These are phyloP conservation scores for Liolophura sinensis DNA, from an alignment of 1,140 invertebrate genomes.

Conservation along the genomic window DNA sequence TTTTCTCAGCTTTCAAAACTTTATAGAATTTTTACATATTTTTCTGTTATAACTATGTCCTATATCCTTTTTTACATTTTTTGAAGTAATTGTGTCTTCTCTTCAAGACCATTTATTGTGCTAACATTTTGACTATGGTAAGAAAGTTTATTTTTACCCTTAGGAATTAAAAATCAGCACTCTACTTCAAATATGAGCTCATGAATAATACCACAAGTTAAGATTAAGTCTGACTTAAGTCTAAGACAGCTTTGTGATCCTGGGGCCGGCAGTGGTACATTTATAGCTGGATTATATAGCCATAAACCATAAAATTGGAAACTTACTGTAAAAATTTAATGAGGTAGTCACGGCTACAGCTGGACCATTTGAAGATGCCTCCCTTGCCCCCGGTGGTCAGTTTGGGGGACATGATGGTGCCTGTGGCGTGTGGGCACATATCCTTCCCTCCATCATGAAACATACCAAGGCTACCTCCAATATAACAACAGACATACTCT, in stretches of 20 bases:
- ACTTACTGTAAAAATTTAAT: constrained; percentile 39
- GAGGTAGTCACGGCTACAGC: constrained; percentile 75
- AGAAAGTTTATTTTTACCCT: background rate
- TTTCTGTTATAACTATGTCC: too few species aligned
- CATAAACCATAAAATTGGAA: background rate
- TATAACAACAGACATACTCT: too few species aligned
- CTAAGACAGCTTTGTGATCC: background rate
- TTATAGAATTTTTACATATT: too few species aligned
- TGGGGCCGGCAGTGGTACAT: background rate
- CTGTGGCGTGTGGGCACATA: constrained; percentile 73
- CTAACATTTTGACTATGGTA: background rate
- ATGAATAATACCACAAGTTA: background rate
- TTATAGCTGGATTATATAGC: background rate
- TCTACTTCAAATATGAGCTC: background rate
- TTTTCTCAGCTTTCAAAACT: too few species aligned
- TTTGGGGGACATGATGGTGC: constrained; percentile 62
- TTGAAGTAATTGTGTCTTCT: too few species aligned
- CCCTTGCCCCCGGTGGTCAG: constrained; percentile 34
- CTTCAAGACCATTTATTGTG: too few species aligned
- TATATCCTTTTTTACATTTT: too few species aligned
- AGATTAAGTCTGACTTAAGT: too few species aligned
- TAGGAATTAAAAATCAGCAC: background rate
- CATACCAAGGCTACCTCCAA: constrained; percentile 89
- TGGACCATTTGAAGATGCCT: constrained; percentile 69
- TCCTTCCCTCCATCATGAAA: constrained; percentile 85